phyloP scores from a whole-genome alignment of 2,113 vertebrate genomes.

The Archilochus colubris region DNA sequence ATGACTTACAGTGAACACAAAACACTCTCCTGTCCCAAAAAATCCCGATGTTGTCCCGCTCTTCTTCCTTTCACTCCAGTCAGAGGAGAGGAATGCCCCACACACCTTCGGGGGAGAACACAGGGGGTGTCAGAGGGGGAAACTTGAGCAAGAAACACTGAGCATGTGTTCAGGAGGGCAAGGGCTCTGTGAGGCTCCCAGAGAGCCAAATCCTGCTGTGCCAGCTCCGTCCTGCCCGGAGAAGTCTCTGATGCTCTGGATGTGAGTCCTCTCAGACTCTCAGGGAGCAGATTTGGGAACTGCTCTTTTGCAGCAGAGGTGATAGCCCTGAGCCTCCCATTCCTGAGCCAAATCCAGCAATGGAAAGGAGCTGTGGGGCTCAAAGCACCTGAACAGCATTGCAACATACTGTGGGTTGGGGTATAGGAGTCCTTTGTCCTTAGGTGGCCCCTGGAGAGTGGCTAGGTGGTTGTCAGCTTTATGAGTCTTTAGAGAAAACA shows the following conservation, averaged over 20 bases:
- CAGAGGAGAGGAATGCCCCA: slow-evolving; percentile 85
- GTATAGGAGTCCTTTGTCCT: neutral
- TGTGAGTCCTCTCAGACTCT: neutral
- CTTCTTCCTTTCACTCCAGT: slow-evolving; percentile 81
- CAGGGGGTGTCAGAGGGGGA: neutral
- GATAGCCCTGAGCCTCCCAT: neutral
- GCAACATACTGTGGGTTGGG: rapidly evolving
- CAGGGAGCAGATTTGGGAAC: neutral
- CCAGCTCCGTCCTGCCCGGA: neutral
- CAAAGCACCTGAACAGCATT: neutral
- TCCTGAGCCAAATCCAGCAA: rapidly evolving
- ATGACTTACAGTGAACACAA: slow-evolving; percentile 84
- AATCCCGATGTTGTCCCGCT: slow-evolving; percentile 64
- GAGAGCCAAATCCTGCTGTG: neutral
- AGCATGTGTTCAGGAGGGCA: neutral
- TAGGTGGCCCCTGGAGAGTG: neutral
- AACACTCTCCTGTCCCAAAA: slow-evolving; percentile 89
- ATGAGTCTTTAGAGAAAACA: neutral
- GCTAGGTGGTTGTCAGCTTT: neutral
- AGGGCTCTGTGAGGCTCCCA: rapidly evolving
- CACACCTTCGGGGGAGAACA: slow-evolving; percentile 74
- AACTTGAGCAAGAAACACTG: rapidly evolving
- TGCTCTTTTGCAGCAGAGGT: neutral
- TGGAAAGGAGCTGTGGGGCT: neutral
- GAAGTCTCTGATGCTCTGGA: neutral